Base-by-base conservation (phyloP, 2,797 vertebrate genomes). In the Prunella strophiata region DNA sequence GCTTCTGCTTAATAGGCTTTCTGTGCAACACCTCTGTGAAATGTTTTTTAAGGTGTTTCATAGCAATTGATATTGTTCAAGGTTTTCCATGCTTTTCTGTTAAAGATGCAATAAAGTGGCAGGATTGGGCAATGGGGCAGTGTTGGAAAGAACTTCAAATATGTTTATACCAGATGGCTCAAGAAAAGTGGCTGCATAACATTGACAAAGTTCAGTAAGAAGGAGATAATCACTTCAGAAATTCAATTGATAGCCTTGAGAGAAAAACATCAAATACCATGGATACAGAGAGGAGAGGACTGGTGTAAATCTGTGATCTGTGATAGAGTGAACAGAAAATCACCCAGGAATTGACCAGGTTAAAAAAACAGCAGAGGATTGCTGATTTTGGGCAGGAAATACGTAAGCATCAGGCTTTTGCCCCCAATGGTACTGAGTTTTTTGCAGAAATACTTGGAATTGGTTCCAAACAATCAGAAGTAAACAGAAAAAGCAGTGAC, bases 1-100 rank as follows among this genome's bases (percentile, higher is more conserved):
- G 59, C 43, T 86, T 96, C 82, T 96, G 57, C 61, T 94, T 97
- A 97, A 97, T 89, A 94, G 47, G 13, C 73, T 95, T 96, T 91
- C 91, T 51, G 23, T 85, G 76, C 17, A 94, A 92, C 72, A 96
- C 58, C 80, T 96, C 88, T 34, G 61, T 94, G 94, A 94, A 97
- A 94, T 58, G 70, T 96, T 97, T 68, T 83, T 96, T 91, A 96
- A 91, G 45, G 52, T 94, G 92, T 90, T 78, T 93, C 78, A 65
- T 34, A 71, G 67, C 84, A 97, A 92, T 88, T 96, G 88, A 80
- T 81, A 77, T 20, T 88, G 58, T 88, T 90, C 62, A 74, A 83
- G 90, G 40, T 16, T 93, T 96, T 94, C 75, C 54, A 34, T 59
- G 26, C 73, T 86, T 96, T 96, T 59, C 59, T 84, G 54, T 79